phyloP scores from a whole-genome alignment of 2,113 vertebrate species.

The Petaurus breviceps region DNA sequence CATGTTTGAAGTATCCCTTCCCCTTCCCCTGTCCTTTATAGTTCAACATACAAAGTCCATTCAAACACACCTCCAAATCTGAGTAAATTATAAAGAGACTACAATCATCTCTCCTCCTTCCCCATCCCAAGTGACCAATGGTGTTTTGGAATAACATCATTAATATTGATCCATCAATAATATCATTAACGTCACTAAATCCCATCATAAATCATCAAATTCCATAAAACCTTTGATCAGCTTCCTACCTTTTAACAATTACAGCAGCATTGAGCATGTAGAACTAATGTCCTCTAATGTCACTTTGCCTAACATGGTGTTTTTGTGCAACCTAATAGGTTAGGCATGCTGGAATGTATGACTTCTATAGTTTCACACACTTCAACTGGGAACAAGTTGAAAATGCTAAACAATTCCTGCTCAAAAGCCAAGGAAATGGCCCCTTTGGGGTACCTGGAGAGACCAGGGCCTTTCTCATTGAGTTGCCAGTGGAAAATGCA shows the following conservation, averaged over 20 bases:
- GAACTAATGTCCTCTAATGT: background rate
- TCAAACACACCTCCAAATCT: background rate
- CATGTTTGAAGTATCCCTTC: background rate
- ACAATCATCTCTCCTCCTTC: background rate
- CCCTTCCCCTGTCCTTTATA: background rate
- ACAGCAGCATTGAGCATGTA: background rate
- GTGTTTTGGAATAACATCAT: background rate
- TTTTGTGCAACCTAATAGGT: background rate
- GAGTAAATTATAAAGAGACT: background rate
- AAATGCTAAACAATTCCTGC: background rate
- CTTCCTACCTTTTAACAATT: background rate
- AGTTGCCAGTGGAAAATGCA: background rate
- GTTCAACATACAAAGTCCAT: background rate
- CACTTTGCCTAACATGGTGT: background rate
- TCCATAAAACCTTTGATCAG: background rate
- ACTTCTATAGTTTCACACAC: background rate
- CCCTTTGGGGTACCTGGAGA: background rate
- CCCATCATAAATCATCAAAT: background rate
- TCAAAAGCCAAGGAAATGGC: background rate
- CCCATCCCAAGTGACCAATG: background rate
- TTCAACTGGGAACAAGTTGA: background rate
- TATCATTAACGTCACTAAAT: background rate
- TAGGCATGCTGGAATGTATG: background rate
- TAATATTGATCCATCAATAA: background rate
- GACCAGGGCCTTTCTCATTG: background rate